Evolutionary conservation across 2,797 vertebrate species (phyloP).

Genomic region (Novumbra hubbsi): DNA sequence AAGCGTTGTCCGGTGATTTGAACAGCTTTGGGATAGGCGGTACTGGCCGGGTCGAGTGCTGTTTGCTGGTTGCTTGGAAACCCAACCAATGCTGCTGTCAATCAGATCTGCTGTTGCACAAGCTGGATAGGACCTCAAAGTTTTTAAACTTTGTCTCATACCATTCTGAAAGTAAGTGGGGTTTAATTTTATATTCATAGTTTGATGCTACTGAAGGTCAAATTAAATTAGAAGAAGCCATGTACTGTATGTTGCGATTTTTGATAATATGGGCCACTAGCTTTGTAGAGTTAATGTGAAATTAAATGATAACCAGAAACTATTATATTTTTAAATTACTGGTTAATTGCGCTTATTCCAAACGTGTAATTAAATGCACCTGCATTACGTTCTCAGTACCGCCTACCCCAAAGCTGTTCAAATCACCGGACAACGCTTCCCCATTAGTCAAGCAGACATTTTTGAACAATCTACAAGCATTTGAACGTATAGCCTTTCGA

Average conservation of each 20-base stretch:
- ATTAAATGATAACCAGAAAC: neutral
- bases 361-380: neutral
- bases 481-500: neutral
- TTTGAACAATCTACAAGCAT: neutral
- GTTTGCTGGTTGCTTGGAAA: conserved; percentile 51
- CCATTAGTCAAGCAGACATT: neutral
- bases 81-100: conserved; percentile 32
- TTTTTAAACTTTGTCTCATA: conserved; percentile 2
- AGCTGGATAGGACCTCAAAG: neutral
- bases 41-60: conserved; percentile 10
- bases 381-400: neutral
- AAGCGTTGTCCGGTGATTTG: neutral
- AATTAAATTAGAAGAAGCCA: neutral
- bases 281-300: neutral
- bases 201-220: neutral
- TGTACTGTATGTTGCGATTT: neutral
- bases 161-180: conserved; percentile 3
- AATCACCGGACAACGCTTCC: neutral
- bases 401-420: neutral
- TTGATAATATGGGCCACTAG: neutral
- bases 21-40: neutral
- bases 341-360: neutral
- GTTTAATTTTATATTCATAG: too few species aligned
- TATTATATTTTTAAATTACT: neutral
- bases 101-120: conserved; percentile 18